These are phyloP conservation scores for Scarus forsteni DNA, from an alignment of 2,797 vertebrate genomes.

Conservation along the genomic window DNA sequence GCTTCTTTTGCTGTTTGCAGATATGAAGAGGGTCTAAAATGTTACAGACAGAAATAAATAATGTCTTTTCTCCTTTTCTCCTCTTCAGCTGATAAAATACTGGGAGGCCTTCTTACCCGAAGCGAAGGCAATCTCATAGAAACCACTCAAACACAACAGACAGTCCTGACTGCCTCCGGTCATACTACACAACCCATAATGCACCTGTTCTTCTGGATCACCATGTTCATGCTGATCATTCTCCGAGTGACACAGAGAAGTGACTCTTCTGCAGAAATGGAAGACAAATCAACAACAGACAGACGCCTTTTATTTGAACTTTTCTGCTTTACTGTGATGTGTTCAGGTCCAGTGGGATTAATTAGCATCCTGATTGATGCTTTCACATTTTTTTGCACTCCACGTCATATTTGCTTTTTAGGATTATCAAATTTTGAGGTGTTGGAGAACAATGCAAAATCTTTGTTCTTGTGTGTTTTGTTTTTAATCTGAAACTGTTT, in stretches of 20 bases:
- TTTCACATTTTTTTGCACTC: neutral
- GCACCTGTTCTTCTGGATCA: constrained; percentile 42
- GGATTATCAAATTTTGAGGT: neutral
- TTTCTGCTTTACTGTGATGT: constrained; percentile 16
- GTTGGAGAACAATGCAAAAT: neutral
- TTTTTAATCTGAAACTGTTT: neutral
- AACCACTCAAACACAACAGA: constrained; percentile 19
- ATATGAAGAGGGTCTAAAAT: too few species aligned
- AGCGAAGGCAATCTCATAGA: constrained; percentile 97
- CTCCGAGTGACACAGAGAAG: constrained; percentile 48
- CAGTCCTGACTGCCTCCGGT: constrained; percentile 36
- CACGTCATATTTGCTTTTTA: neutral
- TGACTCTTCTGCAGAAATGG: constrained; percentile 64
- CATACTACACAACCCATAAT: constrained; percentile 67
- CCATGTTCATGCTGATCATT: constrained; percentile 71
- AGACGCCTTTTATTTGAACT: neutral
- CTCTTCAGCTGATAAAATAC: constrained; percentile 94
- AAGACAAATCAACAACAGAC: constrained; percentile 65
- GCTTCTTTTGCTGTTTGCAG: too few species aligned
- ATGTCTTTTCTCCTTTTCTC: neutral
- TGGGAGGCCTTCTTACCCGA: constrained; percentile 98
- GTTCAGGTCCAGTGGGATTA: constrained; percentile 14
- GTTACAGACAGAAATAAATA: neutral
- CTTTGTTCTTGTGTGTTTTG: neutral
- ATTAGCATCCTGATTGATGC: neutral